Percentiles rank a stretch among this genome's conserved stretches.
Conservation (phyloP, 2,888 invertebrate species). For the Aethes cnicana region DNA sequence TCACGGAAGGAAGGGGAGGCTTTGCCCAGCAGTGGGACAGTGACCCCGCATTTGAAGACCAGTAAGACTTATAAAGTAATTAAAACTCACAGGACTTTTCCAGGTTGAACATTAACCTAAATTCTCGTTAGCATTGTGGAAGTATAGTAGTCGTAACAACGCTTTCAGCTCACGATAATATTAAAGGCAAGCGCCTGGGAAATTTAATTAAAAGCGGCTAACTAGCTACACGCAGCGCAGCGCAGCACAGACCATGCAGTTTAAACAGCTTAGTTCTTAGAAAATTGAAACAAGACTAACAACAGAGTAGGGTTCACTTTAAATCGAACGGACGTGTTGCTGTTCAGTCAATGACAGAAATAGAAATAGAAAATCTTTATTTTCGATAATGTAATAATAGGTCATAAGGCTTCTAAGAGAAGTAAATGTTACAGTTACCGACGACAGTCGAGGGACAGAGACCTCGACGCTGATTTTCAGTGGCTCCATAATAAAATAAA, state of each 20-base stretch:
- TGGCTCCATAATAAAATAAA: too few species aligned
- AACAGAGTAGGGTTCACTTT: too few species aligned
- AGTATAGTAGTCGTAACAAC: neutral
- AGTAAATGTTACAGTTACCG: too few species aligned
- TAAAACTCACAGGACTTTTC: neutral
- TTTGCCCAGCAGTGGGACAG: neutral
- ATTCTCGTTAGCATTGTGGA: slow-evolving; percentile 12
- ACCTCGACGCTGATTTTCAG: too few species aligned
- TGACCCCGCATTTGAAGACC: neutral
- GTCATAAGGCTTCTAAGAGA: too few species aligned
- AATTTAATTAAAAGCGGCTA: slow-evolving; percentile 47
- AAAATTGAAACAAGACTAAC: too few species aligned
- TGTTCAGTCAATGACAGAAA: too few species aligned
- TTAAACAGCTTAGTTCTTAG: neutral
- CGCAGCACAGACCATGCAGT: neutral
- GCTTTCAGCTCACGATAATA: slow-evolving; percentile 10
- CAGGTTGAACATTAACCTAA: neutral
- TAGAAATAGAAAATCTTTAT: too few species aligned
- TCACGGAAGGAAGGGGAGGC: too few species aligned
- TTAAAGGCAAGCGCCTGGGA: slow-evolving; percentile 34
- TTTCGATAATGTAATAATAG: too few species aligned
- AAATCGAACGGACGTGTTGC: too few species aligned
- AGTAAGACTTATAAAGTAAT: neutral
- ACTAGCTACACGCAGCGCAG: slow-evolving; percentile 8
- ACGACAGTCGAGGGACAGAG: too few species aligned